Conservation (phyloP, 2,797 vertebrate species). For the Poliocrania exsul region DNA sequence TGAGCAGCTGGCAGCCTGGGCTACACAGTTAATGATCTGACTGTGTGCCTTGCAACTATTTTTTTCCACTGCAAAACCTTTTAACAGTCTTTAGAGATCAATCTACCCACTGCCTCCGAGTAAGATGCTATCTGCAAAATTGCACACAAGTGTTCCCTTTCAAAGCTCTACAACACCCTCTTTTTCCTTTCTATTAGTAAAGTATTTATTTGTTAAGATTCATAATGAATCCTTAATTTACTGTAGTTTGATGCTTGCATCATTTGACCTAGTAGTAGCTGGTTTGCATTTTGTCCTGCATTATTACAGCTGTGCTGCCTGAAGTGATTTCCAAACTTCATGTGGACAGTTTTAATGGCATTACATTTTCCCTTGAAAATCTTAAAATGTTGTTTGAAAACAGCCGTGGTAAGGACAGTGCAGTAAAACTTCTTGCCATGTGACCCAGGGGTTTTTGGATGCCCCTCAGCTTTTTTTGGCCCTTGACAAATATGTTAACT, state of each 20-base stretch:
- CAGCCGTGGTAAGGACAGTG: background rate
- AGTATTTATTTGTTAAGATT: slow-evolving; percentile 11
- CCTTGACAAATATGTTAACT: background rate
- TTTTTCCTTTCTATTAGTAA: background rate
- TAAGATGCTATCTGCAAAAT: slow-evolving; percentile 48
- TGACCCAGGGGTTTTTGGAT: background rate
- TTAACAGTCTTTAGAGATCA: slow-evolving; percentile 61
- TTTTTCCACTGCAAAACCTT: slow-evolving; percentile 55
- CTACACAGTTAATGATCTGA: slow-evolving; percentile 47
- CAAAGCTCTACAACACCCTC: slow-evolving; percentile 18
- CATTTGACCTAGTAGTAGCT: background rate
- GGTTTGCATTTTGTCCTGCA: background rate
- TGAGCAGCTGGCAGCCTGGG: slow-evolving; percentile 63
- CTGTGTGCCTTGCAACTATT: slow-evolving; percentile 24
- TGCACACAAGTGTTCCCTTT: slow-evolving; percentile 30
- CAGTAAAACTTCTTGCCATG: background rate
- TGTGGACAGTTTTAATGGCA: background rate
- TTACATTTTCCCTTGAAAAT: background rate
- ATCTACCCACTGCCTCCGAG: slow-evolving; percentile 19
- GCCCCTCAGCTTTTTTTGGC: background rate
- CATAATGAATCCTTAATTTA: background rate
- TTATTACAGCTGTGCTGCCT: background rate
- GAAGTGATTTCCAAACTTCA: background rate
- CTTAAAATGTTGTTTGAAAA: background rate
- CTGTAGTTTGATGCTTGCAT: background rate